Percentiles rank a stretch among this genome's conserved stretches.
Conservation (phyloP, 2,797 vertebrate genomes). For the Chelon labrosus region DNA sequence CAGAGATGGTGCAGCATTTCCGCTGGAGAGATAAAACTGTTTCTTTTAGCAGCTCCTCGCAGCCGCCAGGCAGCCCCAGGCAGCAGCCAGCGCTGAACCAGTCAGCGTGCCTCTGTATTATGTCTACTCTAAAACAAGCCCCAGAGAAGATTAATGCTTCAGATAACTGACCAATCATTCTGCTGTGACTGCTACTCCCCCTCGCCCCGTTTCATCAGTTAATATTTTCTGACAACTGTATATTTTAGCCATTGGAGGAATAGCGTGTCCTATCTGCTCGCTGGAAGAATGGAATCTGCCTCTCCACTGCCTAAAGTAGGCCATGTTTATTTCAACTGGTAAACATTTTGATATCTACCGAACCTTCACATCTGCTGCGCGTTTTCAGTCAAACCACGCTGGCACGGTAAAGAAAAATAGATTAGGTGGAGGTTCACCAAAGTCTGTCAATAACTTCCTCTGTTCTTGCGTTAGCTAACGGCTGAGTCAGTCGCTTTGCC, state of each 20-base stretch:
- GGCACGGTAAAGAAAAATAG: conserved; percentile 75
- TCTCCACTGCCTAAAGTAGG: conserved; percentile 82
- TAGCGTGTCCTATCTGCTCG: conserved; percentile 82
- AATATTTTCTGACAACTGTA: conserved; percentile 89
- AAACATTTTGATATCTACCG: conserved; percentile 90
- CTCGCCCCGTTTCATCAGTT: conserved; percentile 83
- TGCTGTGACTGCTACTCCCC: conserved; percentile 78
- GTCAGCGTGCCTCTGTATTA: conserved; percentile 82
- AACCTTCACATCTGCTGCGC: conserved; percentile 86
- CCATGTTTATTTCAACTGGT: conserved; percentile 85
- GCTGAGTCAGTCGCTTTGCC: conserved; percentile 60
- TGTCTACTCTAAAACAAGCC: conserved; percentile 82
- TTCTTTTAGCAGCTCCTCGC: conserved; percentile 74
- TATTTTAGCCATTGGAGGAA: conserved; percentile 86
- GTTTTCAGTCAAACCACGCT: conserved; percentile 83
- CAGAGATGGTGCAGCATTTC: conserved; percentile 74
- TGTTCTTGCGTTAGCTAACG: conserved; percentile 51
- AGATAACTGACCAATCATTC: conserved; percentile 86
- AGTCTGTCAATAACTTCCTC: conserved; percentile 78
- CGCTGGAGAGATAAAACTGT: conserved; percentile 76
- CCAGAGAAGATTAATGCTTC: conserved; percentile 84
- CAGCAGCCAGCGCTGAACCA: conserved; percentile 60
- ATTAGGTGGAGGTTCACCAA: conserved; percentile 62
- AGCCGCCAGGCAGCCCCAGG: conserved; percentile 59
- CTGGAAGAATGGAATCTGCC: conserved; percentile 82